Percentiles rank a stretch among this genome's conserved stretches.
These are phyloP conservation scores for Lepeophtheirus salmonis DNA, from an alignment of 1,140 invertebrate genomes.

Conservation along the genomic window DNA sequence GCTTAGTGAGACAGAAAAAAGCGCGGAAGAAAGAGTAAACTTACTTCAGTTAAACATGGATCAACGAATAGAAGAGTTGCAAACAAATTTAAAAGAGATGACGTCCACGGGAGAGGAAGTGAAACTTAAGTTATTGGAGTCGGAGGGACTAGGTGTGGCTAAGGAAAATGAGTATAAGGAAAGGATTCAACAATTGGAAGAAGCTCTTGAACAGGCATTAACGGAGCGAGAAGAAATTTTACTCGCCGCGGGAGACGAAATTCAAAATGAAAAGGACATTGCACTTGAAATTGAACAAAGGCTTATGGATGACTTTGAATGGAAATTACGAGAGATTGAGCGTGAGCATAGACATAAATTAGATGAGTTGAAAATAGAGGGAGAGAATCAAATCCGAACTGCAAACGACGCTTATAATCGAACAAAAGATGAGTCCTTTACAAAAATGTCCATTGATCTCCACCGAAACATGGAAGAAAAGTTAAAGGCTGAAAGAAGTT, in stretches of 20 bases:
- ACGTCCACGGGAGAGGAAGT: slow-evolving; percentile 1
- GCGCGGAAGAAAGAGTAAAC: not conserved
- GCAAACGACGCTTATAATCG: not conserved
- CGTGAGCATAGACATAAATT: slow-evolving; percentile 37
- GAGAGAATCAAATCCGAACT: not conserved
- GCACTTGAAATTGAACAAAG: slow-evolving; percentile 31
- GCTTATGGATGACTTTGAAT: slow-evolving; percentile 43
- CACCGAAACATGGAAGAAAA: slow-evolving; percentile 15
- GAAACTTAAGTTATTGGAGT: not conserved
- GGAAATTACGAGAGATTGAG: slow-evolving; percentile 43
- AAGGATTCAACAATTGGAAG: slow-evolving; percentile 7
- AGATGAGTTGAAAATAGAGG: slow-evolving; percentile 26
- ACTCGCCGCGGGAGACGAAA: slow-evolving; percentile 7
- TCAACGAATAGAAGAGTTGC: slow-evolving; percentile 2
- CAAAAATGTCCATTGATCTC: slow-evolving; percentile 8
- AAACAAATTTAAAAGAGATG: slow-evolving; percentile 3
- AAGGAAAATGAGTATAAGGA: not conserved
- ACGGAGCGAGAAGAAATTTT: slow-evolving; percentile 15
- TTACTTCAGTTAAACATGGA: not conserved
- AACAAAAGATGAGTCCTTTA: slow-evolving; percentile 8
- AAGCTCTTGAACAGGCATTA: slow-evolving; percentile 15
- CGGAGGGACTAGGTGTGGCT: not conserved
- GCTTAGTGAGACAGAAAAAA: not conserved
- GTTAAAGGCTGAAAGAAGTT: not conserved
- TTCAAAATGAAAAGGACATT: slow-evolving; percentile 13